Evolutionary conservation across 2,113 vertebrate species (phyloP), one percentile per base, ranked within the genome.

Genomic region (Corvus hawaiiensis): DNA sequence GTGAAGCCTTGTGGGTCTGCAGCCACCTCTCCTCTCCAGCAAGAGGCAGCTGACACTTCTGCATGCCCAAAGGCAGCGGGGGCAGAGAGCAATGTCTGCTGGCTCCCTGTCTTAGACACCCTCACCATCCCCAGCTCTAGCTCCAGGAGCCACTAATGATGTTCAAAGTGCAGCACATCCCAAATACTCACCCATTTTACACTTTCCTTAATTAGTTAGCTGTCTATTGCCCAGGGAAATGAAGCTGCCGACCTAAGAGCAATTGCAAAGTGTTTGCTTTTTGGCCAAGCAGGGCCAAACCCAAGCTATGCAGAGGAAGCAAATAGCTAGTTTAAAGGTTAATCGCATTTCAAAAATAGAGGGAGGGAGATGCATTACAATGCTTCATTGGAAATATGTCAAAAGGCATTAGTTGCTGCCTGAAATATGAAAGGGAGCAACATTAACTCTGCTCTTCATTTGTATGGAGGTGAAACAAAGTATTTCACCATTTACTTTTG

Each of bases 361-460:
- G 51, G 59, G 62, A 63, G 55, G 55, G 79, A 96, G 76, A 74
- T 69, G 56, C 82, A 61, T 93, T 84, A 90, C 35, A 77, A 15
- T 86, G 72, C 55, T 88, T 91, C 82, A 91, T 88, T 74, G 94
- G 94, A 83, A 94, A 96, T 95, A 91, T 77, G 90, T 95, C 94
- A 83, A 80, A 96, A 93, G 72, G 51, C 55, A 74, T 96, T 94
- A 95, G 84, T 67, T 83, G 22, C 72, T 83, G 75, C 30, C 68
- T 96, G 87, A 94, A 91, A 86, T 85, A 64, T 67, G 68, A 95
- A 90, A 88, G 72, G 71, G 55, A 90, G 22, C 67, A 77, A 41
- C 72, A 71, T 85, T 85, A 91, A 74, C 63, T 66, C 67, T 74
- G 59, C 17, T 90, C 14, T 74, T 73, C 55, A 1, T 91, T 89